Evolutionary conservation across 2,888 invertebrate species (phyloP).

Genomic region (Erebia palarica): DNA sequence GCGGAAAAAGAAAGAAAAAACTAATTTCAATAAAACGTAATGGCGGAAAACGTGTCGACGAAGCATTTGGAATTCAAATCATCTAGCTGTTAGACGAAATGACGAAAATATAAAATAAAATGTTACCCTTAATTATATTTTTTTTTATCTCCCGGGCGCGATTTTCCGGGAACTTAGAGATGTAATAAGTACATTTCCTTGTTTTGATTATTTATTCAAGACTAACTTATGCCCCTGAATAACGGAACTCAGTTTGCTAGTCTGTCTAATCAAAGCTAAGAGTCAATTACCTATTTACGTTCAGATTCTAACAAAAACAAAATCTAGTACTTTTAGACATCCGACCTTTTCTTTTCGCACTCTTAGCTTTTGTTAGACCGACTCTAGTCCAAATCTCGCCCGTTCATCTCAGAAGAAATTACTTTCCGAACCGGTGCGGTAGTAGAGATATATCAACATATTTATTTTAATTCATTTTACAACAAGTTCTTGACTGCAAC

Average conservation of each 20-base stretch:
- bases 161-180: conserved; percentile 17
- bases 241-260: not conserved
- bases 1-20: conserved; percentile 33
- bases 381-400: too few relatives aligned
- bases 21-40: conserved; percentile 39
- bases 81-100: conserved; percentile 33
- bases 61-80: conserved; percentile 39
- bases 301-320: too few relatives aligned
- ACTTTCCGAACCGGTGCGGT: too few relatives aligned
- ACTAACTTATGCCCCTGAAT: not conserved
- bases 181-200: conserved; percentile 1
- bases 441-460: too few relatives aligned
- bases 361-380: too few relatives aligned
- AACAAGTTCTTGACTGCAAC: too few relatives aligned
- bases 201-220: conserved; percentile 2
- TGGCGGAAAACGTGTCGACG: conserved; percentile 36
- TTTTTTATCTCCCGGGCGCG: not conserved
- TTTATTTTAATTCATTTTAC: too few relatives aligned
- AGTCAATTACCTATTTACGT: too few relatives aligned
- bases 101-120: conserved; percentile 39
- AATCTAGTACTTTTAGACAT: too few relatives aligned
- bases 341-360: too few relatives aligned
- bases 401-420: too few relatives aligned
- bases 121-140: conserved; percentile 32
- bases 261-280: too few relatives aligned